phyloP scores from a whole-genome alignment of 2,113 vertebrate genomes.

The Cinclus mexicanus region DNA sequence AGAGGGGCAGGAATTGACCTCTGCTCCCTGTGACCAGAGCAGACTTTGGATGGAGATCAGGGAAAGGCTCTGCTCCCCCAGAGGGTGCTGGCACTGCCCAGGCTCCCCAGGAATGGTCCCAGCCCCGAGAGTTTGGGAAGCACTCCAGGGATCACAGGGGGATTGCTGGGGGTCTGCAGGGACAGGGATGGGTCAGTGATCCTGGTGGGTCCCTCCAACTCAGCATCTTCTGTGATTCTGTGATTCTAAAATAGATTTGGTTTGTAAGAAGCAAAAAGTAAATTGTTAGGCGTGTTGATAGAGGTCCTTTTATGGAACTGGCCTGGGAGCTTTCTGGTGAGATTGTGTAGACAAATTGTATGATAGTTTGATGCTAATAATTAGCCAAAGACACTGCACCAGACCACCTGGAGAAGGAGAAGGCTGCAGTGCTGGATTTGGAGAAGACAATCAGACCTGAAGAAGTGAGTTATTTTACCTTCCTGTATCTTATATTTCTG shows the following conservation, averaged over 20 bases:
- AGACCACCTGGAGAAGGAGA: neutral
- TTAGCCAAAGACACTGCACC: neutral
- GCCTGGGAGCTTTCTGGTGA: neutral
- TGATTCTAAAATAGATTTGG: neutral
- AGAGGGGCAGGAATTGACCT: neutral
- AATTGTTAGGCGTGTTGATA: neutral
- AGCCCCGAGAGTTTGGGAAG: neutral
- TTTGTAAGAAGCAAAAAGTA: neutral
- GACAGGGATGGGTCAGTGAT: neutral
- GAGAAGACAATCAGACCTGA: neutral
- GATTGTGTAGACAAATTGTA: neutral
- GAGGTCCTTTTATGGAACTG: neutral
- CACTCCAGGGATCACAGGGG: fast-evolving
- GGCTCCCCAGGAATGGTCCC: neutral
- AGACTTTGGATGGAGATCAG: fast-evolving
- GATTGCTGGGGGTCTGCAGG: neutral
- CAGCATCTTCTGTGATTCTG: neutral
- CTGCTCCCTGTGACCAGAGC: neutral
- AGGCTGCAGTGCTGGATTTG: neutral
- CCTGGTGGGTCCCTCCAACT: neutral
- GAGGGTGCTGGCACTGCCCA: neutral
- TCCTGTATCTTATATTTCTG: neutral
- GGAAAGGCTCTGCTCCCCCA: neutral
- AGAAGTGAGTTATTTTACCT: neutral
- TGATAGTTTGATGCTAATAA: neutral